Percentiles rank a stretch among this genome's conserved stretches.
phyloP scores from a whole-genome alignment of 2,888 invertebrate genomes.

The Argyra leucocephala region DNA sequence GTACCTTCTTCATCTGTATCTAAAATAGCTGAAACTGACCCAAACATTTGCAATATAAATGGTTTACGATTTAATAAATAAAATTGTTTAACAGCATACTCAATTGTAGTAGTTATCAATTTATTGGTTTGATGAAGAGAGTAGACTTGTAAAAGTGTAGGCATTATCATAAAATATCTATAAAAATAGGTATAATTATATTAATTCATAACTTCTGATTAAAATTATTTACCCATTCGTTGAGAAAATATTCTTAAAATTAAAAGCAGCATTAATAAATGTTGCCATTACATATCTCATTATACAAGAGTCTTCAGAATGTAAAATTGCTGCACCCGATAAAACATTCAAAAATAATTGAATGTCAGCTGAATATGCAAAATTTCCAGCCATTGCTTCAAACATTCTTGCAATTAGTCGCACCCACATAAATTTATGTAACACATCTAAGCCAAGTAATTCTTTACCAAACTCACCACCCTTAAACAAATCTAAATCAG shows the following conservation, averaged over 20 bases:
- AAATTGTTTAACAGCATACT: conserved; percentile 97
- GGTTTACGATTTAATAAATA: conserved; percentile 96
- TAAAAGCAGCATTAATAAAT: conserved; percentile 93
- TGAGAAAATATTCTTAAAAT: conserved; percentile 97
- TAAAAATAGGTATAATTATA: neutral
- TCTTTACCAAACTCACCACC: conserved; percentile 84
- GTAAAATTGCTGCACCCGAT: conserved; percentile 90
- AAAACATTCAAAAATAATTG: conserved; percentile 95
- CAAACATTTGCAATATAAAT: conserved; percentile 98
- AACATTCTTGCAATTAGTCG: conserved; percentile 93
- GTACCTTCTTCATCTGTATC: conserved; percentile 82
- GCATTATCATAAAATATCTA: conserved; percentile 93
- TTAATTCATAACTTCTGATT: neutral
- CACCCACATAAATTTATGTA: conserved; percentile 99
- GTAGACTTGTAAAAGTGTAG: conserved; percentile 90
- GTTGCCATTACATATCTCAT: conserved; percentile 93
- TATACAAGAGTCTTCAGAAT: conserved; percentile 93
- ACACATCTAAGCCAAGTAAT: conserved; percentile 81
- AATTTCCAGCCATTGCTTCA: conserved; percentile 95
- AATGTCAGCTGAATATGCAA: conserved; percentile 93
- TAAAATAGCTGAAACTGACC: conserved; percentile 90
- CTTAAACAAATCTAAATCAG: conserved; percentile 85
- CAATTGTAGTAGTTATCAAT: conserved; percentile 87
- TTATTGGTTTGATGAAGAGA: conserved; percentile 96
- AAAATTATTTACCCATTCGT: conserved; percentile 67